Conservation (phyloP, 2,888 invertebrate species). For the Harpagoxenus sublaevis region DNA sequence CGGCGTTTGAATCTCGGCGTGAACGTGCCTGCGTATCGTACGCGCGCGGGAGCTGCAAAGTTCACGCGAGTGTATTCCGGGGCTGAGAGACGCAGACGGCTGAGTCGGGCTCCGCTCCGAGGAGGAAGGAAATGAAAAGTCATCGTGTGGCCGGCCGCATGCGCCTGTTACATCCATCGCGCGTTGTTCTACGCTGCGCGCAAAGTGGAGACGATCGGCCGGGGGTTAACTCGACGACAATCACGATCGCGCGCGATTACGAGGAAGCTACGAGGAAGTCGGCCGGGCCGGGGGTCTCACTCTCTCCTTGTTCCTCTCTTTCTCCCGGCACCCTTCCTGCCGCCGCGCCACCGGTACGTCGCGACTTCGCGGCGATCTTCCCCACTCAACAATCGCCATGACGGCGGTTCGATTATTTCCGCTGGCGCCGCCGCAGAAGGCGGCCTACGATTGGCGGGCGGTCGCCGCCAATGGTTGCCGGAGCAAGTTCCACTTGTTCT, state of each 20-base stretch:
- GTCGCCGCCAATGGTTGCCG: slow-evolving; percentile 71
- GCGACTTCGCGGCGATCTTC: slow-evolving; percentile 50
- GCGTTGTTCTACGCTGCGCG: slow-evolving; percentile 2
- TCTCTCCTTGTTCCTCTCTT: slow-evolving; percentile 25
- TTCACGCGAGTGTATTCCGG: neutral
- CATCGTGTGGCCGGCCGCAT: neutral
- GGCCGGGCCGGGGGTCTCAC: slow-evolving; percentile 57
- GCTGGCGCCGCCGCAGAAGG: slow-evolving; percentile 53
- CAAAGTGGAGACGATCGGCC: slow-evolving; percentile 56
- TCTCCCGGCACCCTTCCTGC: neutral
- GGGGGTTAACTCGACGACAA: slow-evolving; percentile 62
- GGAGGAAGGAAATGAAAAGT: slow-evolving; percentile 14
- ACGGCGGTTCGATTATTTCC: slow-evolving; percentile 74
- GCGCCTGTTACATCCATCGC: neutral
- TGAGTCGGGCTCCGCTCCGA: neutral
- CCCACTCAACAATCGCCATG: slow-evolving; percentile 64
- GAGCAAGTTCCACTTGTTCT: slow-evolving; percentile 65
- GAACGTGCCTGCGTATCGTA: no score
- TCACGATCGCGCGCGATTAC: slow-evolving; percentile 73
- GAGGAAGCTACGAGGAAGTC: slow-evolving; percentile 82
- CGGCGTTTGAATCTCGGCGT: neutral
- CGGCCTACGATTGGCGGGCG: slow-evolving; percentile 8
- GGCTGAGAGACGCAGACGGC: no score
- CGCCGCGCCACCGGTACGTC: neutral
- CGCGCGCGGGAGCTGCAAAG: neutral